Conservation (phyloP, 2,888 invertebrate species). For the Diadegma fenestrale region DNA sequence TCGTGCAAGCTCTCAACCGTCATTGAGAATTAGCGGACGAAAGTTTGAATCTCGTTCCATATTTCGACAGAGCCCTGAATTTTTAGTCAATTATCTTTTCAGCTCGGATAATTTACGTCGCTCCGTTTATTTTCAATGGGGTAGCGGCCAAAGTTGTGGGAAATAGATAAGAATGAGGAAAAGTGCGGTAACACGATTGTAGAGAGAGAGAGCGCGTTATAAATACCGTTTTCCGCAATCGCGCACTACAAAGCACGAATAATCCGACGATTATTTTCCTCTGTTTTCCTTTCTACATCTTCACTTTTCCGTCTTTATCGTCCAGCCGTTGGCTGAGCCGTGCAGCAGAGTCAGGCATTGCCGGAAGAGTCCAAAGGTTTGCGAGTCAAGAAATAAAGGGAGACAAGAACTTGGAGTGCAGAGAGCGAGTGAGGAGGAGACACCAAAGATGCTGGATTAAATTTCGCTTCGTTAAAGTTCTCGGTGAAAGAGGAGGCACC, state of each 20-base stretch:
- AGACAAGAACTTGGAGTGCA: slow-evolving; percentile 1
- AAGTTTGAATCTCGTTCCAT: not conserved
- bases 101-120: slow-evolving; percentile 2
- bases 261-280: slow-evolving; percentile 40
- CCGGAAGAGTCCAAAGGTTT: slow-evolving; percentile 31
- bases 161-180: slow-evolving; percentile 4
- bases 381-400: slow-evolving; percentile 18
- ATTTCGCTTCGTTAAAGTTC: slow-evolving; percentile 52
- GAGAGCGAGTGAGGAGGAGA: not conserved
- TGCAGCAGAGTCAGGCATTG: slow-evolving; percentile 24
- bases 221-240: slow-evolving; percentile 48
- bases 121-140: slow-evolving; percentile 11
- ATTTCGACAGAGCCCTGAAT: not conserved
- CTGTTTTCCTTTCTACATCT: slow-evolving; percentile 25
- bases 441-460: slow-evolving; percentile 45
- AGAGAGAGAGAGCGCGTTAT: slow-evolving; percentile 3
- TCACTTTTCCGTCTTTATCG: slow-evolving; percentile 32
- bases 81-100: slow-evolving; percentile 13
- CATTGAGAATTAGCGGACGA: not conserved
- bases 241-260: slow-evolving; percentile 33
- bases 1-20: not conserved
- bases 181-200: slow-evolving; percentile 25
- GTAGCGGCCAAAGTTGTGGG: not conserved
- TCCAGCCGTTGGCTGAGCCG: slow-evolving; percentile 1
- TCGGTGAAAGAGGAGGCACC: slow-evolving; percentile 33